Conservation (phyloP, 2,797 vertebrate genomes). For the Leuciscus waleckii region DNA sequence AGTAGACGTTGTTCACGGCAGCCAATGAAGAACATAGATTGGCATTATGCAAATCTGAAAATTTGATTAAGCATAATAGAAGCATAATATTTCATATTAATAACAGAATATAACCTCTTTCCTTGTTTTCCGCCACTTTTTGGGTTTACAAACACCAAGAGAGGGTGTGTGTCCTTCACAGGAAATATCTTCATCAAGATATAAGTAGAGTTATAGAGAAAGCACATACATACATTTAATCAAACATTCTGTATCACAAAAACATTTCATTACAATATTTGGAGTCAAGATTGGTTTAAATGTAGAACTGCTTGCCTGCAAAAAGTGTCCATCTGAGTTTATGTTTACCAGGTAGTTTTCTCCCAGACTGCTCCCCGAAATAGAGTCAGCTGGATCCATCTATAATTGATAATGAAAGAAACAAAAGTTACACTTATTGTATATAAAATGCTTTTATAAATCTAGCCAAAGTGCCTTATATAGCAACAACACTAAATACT, state of each 20-base stretch:
- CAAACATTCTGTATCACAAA: not conserved
- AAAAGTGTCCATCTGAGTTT: constrained; percentile 76
- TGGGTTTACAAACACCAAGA: constrained; percentile 92
- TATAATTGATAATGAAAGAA: constrained; percentile 57
- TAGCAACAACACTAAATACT: not conserved
- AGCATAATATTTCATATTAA: not conserved
- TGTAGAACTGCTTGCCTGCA: constrained; percentile 69
- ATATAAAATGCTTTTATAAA: not conserved
- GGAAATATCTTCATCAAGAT: constrained; percentile 77
- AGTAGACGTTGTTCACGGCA: not conserved
- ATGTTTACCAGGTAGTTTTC: constrained; percentile 73
- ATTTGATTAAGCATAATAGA: not conserved
- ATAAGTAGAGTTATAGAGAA: not conserved
- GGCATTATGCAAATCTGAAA: not conserved
- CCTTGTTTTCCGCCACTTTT: constrained; percentile 95
- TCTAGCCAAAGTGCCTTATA: not conserved
- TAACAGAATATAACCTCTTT: constrained; percentile 74
- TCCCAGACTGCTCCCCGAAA: constrained; percentile 44
- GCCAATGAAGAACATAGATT: not conserved
- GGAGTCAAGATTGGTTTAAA: not conserved
- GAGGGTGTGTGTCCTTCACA: constrained; percentile 81
- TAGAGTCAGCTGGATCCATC: constrained; percentile 24
- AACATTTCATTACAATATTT: not conserved
- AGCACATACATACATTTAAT: not conserved
- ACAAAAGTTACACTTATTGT: not conserved